Conservation (phyloP, 1,140 invertebrate genomes). For the Planococcus citri region DNA sequence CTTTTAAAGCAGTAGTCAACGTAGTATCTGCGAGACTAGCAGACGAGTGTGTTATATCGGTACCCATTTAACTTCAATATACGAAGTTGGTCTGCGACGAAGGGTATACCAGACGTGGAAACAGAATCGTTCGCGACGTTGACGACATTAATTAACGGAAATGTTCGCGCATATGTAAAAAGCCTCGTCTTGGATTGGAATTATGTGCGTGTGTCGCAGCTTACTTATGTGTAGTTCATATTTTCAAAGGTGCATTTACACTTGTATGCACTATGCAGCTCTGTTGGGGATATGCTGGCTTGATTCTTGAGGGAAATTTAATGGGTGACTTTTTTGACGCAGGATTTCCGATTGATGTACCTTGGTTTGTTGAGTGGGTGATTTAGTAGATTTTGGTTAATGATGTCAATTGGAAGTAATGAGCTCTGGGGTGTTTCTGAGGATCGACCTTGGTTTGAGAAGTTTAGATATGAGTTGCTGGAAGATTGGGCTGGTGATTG, state of each 20-base stretch:
- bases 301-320: too few relatives aligned
- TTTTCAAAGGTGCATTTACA: not conserved
- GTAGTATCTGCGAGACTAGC: not conserved
- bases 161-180: slow-evolving; percentile 17
- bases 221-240: not conserved
- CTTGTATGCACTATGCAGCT: not conserved
- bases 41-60: not conserved
- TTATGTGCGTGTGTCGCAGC: too few relatives aligned
- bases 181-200: too few relatives aligned
- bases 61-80: not conserved
- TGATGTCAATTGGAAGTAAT: too few relatives aligned
- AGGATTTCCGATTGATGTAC: too few relatives aligned
- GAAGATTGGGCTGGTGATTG: too few relatives aligned
- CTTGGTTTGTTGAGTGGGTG: too few relatives aligned
- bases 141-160: slow-evolving; percentile 20
- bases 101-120: not conserved
- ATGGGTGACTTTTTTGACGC: too few relatives aligned
- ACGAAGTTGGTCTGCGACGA: not conserved
- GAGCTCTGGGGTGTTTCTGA: too few relatives aligned
- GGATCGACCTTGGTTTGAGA: too few relatives aligned
- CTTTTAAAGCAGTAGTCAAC: slow-evolving; percentile 13
- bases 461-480: too few relatives aligned
- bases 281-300: not conserved
- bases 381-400: too few relatives aligned
- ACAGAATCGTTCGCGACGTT: not conserved